These are phyloP conservation scores for Carollia perspicillata DNA, from an alignment of 2,113 vertebrate genomes.

Conservation along the genomic window DNA sequence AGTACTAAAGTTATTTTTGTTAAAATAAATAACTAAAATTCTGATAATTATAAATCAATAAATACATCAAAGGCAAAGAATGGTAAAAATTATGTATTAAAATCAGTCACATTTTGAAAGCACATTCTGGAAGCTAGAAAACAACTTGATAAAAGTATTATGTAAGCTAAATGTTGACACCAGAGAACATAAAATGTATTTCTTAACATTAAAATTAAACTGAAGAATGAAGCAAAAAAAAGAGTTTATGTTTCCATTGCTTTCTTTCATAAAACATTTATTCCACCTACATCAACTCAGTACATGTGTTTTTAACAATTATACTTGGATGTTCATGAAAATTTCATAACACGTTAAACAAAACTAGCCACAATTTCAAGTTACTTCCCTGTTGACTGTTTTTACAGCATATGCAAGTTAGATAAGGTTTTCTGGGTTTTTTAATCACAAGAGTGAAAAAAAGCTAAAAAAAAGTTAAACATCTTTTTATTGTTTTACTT, in stretches of 20 bases:
- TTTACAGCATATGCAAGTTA: neutral
- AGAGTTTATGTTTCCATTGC: neutral
- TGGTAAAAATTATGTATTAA: neutral
- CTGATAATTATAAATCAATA: neutral
- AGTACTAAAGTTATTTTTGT: neutral
- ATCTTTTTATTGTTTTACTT: neutral
- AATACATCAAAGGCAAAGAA: neutral
- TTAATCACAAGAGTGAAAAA: neutral
- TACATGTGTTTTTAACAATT: neutral
- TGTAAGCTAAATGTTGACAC: constrained; percentile 5
- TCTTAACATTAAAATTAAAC: constrained; percentile 26
- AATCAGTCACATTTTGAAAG: neutral
- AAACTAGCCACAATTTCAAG: neutral
- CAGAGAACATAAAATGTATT: neutral
- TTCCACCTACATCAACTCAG: neutral
- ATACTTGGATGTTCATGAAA: neutral
- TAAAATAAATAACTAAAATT: neutral
- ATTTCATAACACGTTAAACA: neutral
- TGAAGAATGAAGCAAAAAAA: neutral
- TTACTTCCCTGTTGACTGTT: neutral
- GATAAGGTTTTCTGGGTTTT: neutral
- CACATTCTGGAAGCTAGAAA: neutral
- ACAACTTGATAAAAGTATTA: neutral
- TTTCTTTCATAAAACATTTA: neutral
- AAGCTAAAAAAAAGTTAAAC: neutral